Percentiles rank a stretch among this genome's conserved stretches.
These are phyloP conservation scores for Eustalomyia histrio DNA, from an alignment of 2,888 invertebrate genomes.

Conservation along the genomic window DNA sequence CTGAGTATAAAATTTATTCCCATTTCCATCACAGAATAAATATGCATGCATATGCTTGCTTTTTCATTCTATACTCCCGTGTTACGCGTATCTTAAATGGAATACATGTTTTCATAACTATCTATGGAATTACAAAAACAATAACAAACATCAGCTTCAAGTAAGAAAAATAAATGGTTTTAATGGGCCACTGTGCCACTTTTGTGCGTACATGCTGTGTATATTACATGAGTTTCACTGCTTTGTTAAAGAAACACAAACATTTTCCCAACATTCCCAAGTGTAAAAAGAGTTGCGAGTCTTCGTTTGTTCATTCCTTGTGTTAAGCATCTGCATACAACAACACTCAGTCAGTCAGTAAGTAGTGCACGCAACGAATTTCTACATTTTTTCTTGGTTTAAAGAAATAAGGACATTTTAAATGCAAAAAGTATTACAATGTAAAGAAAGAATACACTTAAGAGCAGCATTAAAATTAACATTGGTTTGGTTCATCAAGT, in stretches of 20 bases:
- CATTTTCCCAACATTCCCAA: conserved; percentile 27
- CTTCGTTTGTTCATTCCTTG: conserved; percentile 14
- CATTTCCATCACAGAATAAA: conserved; percentile 28
- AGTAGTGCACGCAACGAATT: conserved; percentile 47
- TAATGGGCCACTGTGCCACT: conserved; percentile 54
- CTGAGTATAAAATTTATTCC: conserved; percentile 58
- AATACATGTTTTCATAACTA: conserved; percentile 43
- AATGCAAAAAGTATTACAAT: conserved; percentile 12
- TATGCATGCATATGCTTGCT: conserved; percentile 3
- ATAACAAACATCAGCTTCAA: not conserved
- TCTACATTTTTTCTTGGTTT: conserved; percentile 5
- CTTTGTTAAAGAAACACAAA: not conserved
- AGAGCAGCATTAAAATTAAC: no score
- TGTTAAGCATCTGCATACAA: conserved; percentile 53
- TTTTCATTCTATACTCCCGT: not conserved
- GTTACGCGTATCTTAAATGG: conserved; percentile 16
- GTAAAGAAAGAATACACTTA: not conserved
- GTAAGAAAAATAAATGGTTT: conserved; percentile 30
- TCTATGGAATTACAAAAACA: conserved; percentile 23
- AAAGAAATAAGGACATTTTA: conserved; percentile 16
- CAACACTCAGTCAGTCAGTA: conserved; percentile 44
- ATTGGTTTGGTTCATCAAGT: no score
- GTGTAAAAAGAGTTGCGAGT: conserved; percentile 31
- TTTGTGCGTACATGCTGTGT: conserved; percentile 19
- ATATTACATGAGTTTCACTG: conserved; percentile 15